These are phyloP conservation scores for Planiliza haematocheilus DNA, from an alignment of 2,113 vertebrate species.

Conservation along the genomic window DNA sequence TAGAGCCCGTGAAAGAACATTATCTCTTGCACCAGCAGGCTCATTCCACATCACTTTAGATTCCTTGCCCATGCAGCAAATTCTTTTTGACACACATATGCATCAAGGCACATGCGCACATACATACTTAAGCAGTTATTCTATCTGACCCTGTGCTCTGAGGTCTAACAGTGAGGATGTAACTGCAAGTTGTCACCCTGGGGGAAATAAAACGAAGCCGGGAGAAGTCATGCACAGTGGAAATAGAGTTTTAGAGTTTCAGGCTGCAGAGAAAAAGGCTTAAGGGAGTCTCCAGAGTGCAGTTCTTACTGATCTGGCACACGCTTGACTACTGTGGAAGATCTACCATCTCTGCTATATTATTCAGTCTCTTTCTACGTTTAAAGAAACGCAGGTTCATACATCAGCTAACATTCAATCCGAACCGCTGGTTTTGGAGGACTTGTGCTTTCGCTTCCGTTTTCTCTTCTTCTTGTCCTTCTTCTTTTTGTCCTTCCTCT, in stretches of 20 bases:
- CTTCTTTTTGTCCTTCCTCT: slow-evolving; percentile 81
- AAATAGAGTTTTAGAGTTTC: slow-evolving; percentile 46
- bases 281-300: slow-evolving; percentile 16
- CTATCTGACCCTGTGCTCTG: slow-evolving; percentile 20
- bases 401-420: slow-evolving; percentile 73
- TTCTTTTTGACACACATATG: slow-evolving; percentile 33
- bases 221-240: slow-evolving; percentile 60
- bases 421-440: slow-evolving; percentile 84
- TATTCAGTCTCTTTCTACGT: not conserved
- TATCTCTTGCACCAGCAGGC: slow-evolving; percentile 22
- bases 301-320: slow-evolving; percentile 9
- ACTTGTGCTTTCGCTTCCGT: slow-evolving; percentile 84
- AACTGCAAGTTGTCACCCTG: slow-evolving; percentile 37
- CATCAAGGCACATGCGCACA: slow-evolving; percentile 28
- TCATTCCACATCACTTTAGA: slow-evolving; percentile 23
- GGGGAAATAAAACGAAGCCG: slow-evolving; percentile 16
- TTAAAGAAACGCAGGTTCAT: not conserved
- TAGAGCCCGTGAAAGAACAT: slow-evolving; percentile 17
- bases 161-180: slow-evolving; percentile 44
- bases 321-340: slow-evolving; percentile 5
- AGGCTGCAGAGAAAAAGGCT: slow-evolving; percentile 42
- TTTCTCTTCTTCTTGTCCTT: slow-evolving; percentile 86
- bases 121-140: slow-evolving; percentile 18
- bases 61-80: slow-evolving; percentile 39
- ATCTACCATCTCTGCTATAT: slow-evolving; percentile 16